phyloP scores from a whole-genome alignment of 2,113 vertebrate genomes.

The Thamnaconus septentrionalis region DNA sequence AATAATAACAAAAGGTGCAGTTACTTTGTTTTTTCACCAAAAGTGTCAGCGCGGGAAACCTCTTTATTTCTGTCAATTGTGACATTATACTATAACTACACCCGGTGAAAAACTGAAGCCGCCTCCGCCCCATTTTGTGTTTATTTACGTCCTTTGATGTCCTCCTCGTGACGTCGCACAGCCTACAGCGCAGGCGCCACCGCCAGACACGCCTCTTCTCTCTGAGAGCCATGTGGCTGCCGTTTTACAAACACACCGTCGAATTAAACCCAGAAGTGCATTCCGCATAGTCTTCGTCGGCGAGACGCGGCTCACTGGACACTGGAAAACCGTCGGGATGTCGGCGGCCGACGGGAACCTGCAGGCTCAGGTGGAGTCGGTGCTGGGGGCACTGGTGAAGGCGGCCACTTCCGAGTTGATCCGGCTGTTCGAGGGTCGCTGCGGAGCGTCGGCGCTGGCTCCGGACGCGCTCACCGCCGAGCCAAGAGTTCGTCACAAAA shows the following conservation, averaged over 20 bases:
- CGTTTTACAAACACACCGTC: neutral
- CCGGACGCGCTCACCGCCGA: too few relatives aligned
- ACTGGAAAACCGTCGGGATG: conserved; percentile 33
- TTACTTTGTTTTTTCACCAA: too few relatives aligned
- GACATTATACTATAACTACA: too few relatives aligned
- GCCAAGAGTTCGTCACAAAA: too few relatives aligned
- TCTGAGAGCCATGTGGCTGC: conserved; percentile 51
- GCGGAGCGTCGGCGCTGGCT: conserved; percentile 26
- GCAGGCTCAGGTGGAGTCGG: conserved; percentile 69
- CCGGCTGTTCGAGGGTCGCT: conserved; percentile 73
- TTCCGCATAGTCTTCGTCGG: neutral
- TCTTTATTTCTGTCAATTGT: too few relatives aligned
- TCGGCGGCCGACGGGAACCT: conserved; percentile 48
- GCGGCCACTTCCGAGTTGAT: conserved; percentile 71
- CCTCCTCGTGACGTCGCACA: too few relatives aligned
- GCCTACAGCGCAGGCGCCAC: conserved; percentile 32
- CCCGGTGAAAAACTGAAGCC: too few relatives aligned
- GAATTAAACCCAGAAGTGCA: neutral
- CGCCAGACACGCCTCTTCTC: conserved; percentile 14
- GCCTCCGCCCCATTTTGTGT: neutral
- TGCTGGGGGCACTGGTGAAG: conserved; percentile 68
- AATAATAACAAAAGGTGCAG: too few relatives aligned
- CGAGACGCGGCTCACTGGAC: too few relatives aligned
- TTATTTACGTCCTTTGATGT: neutral
- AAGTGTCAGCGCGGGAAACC: too few relatives aligned